These are phyloP conservation scores for Bombus picipes DNA, from an alignment of 1,140 invertebrate genomes.

Conservation along the genomic window DNA sequence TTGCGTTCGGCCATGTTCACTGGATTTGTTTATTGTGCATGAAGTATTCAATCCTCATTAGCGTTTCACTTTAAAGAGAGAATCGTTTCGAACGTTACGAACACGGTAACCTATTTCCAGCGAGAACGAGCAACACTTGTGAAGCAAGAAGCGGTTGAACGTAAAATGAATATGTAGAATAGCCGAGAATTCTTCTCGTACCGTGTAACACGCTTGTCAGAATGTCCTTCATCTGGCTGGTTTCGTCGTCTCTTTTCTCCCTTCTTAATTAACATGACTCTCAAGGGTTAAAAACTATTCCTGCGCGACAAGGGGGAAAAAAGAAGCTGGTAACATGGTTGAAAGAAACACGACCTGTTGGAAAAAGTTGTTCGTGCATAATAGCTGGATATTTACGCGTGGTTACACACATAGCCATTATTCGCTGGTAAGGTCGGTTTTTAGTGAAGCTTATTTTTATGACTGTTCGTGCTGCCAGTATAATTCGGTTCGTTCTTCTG, in stretches of 20 bases:
- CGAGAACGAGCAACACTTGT: constrained; percentile 29
- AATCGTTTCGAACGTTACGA: neutral
- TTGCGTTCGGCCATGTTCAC: neutral
- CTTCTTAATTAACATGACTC: constrained; percentile 7
- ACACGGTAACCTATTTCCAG: constrained; percentile 54
- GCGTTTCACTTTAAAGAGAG: constrained; percentile 12
- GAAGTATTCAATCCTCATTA: constrained; percentile 10
- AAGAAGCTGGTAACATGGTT: neutral
- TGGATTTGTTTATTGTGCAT: neutral
- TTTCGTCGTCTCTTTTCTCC: neutral
- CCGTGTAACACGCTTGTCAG: constrained; percentile 19
- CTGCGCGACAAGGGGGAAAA: neutral
- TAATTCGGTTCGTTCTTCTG: neutral
- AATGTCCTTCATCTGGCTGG: neutral
- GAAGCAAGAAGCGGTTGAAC: constrained; percentile 26
- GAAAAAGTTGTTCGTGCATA: neutral
- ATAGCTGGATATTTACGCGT: neutral
- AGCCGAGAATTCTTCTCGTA: constrained; percentile 46
- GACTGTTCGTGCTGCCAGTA: neutral
- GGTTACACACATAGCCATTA: neutral
- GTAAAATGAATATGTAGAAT: constrained; percentile 36
- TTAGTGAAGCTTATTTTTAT: constrained; percentile 30
- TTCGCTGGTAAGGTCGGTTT: neutral
- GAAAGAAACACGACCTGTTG: neutral
- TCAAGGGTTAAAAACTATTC: neutral